Evolutionary conservation across 30 jellyfish, hydroid and myxozoan species (phyloP).

Genomic region (Sanderia malayensis): DNA sequence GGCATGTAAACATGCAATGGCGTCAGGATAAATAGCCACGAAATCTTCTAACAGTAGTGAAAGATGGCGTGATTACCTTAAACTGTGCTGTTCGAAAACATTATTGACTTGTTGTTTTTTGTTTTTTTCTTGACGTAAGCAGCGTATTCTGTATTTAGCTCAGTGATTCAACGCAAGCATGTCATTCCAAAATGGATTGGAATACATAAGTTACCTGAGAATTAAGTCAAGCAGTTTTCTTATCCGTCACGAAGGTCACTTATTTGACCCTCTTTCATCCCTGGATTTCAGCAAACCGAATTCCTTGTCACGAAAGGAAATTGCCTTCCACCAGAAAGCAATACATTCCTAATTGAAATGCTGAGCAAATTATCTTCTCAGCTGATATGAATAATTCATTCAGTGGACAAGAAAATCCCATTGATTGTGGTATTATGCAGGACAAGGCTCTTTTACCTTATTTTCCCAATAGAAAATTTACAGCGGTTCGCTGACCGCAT

Average conservation of each 20-base stretch:
- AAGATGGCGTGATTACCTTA: not conserved
- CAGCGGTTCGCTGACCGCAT: not conserved
- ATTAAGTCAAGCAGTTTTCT: conserved; percentile 15
- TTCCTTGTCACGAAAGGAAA: conserved; percentile 55
- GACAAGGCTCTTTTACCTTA: no score
- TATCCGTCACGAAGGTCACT: conserved; percentile 66
- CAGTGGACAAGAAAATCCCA: not conserved
- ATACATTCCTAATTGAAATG: conserved; percentile 7
- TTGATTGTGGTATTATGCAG: conserved; percentile 1
- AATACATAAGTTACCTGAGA: conserved; percentile 29
- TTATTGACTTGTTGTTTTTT: not conserved
- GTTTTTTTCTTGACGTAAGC: not conserved
- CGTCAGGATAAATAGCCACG: not conserved
- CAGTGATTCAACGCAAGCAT: conserved; percentile 26
- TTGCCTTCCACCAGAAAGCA: conserved; percentile 44
- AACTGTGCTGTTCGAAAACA: not conserved
- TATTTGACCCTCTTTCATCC: conserved; percentile 37
- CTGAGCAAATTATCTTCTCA: not conserved
- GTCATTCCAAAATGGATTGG: conserved; percentile 67
- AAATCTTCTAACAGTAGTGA: no score
- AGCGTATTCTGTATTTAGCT: not conserved
- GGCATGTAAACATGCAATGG: no score
- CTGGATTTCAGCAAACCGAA: conserved; percentile 13
- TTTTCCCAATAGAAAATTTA: no score
- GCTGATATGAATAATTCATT: conserved; percentile 12